Base-by-base conservation (phyloP, 2,888 invertebrate species). In the Scaptodrosophila latifasciaeformis region DNA sequence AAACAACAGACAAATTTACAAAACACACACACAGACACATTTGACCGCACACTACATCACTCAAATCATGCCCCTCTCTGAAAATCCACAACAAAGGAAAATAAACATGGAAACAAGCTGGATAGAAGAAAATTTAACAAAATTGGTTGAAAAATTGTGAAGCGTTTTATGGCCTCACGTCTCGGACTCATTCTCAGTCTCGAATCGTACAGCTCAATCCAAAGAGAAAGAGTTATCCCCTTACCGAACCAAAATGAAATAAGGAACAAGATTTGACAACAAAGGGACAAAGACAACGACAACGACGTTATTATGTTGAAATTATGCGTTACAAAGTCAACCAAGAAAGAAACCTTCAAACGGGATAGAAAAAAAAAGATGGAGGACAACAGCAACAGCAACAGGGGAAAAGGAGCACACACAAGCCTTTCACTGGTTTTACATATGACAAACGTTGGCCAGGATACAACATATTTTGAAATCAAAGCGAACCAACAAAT, bases 381-480 rank as follows among this genome's bases (percentile, higher is more conserved):
- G 39, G 43, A 34, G 54, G 40, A 49, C 54, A 43, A 42, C n/a
- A 34, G 18, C 5, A n/a, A 9, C 5, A 34, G 17, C 35, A 9
- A 15, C 35, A 12, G 19, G 31, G n/a, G 9, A 24, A 46, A 40
- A 31, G 40, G 47, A 49, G 24, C 35, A 1, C 21, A 39, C 54
- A 30, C 19, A 52, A 58, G 49, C 40, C 15, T 29, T 37, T 51
- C 45, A 47, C 44, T 17, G 55, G 19, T 46, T 17, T 51, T 59
- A 34, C 31, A 40, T 39, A 46, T 49, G 37, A 49, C 17, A 37
- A 37, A 39, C 18, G 43, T 12, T 24, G 31, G 43, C 31, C 44
- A 37, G 71, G 58, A 58, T 49, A 56, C 71, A 71, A 71, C 77
- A 75, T 76, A 75, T 77, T 75, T 76, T 75, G 71, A 75, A 75